Base-by-base conservation (phyloP, 2,888 invertebrate genomes). In the Melinaea marsaeus region DNA sequence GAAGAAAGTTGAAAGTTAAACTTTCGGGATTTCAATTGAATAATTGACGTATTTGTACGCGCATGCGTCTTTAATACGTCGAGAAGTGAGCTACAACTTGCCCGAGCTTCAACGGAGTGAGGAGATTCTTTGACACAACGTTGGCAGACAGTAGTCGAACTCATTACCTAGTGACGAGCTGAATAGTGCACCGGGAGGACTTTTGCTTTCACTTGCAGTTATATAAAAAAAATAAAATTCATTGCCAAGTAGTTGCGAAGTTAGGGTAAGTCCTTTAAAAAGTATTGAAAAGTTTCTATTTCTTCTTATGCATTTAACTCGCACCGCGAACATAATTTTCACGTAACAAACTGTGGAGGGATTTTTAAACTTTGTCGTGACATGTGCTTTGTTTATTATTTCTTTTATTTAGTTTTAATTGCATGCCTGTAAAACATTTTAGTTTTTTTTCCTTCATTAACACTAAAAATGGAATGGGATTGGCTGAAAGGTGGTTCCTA, bases 401-500 rank as follows among this genome's bases (percentile, higher is more conserved):
- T 60, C 57, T 56, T 66, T 66, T 57, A 55, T 58, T 42, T 42
- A 47, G 57, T 56, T 59, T 64, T 58, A 62, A 57, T 13, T 62
- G 71, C 67, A 68, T 67, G 65, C 63, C 73, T 72, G 72, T 78
- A 74, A 60, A 66, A 61, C 69, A 70, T 72, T 74, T 69, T 74
- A 73, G 76, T 74, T 75, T 77, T 78, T 78, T 79, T 77, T 22
- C 22, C 76, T 79, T 75, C 78, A 69, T 79, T 75, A 69, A 74
- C 77, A 73, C 81, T 79, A 84, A 84, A 84, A 86, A 94, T 94
- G 94, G 92, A 93, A 83, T 92, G 92, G 77, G 91, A 91, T 81
- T 84, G 87, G 81, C 91, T 92, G 86, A 92, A 76, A 63, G 75
- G 92, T 83, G 92, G 93, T 84, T 92, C 93, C 80, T 93, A 93